A percentile compares a stretch with the other conserved stretches of the same genome.
Conservation (phyloP, 2,113 vertebrate species). For the Gallinago paraguaiae region DNA sequence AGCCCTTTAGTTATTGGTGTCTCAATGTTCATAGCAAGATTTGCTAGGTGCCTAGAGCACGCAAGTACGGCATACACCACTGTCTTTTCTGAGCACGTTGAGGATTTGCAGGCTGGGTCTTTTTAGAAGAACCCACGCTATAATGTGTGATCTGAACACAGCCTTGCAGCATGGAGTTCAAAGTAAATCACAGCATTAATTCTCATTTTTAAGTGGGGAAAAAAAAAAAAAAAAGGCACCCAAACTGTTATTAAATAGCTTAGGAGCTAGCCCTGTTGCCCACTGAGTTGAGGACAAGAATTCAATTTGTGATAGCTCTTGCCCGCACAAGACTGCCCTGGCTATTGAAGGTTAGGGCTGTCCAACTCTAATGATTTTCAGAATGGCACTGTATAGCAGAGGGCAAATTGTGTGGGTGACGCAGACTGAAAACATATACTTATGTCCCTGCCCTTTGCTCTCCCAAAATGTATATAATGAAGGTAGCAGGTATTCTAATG, state of each 20-base stretch:
- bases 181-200: neutral
- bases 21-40: neutral
- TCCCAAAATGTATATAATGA: neutral
- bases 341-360: neutral
- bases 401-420: neutral
- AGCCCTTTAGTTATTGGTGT: neutral
- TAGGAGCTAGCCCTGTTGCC: neutral
- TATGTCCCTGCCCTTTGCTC: neutral
- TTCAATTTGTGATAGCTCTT: neutral
- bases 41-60: neutral
- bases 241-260: neutral
- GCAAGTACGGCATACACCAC: neutral
- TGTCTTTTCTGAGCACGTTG: neutral
- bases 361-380: neutral
- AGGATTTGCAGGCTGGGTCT: neutral
- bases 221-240: too few species aligned
- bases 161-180: neutral
- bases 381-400: neutral
- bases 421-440: neutral
- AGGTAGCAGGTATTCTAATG: neutral
- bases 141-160: neutral
- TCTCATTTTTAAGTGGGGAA: neutral
- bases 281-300: neutral
- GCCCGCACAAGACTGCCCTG: neutral
- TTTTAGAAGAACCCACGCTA: fast-evolving